These are phyloP conservation scores for Drosophila lacteicornis DNA, from an alignment of 1,140 invertebrate genomes.

Conservation along the genomic window DNA sequence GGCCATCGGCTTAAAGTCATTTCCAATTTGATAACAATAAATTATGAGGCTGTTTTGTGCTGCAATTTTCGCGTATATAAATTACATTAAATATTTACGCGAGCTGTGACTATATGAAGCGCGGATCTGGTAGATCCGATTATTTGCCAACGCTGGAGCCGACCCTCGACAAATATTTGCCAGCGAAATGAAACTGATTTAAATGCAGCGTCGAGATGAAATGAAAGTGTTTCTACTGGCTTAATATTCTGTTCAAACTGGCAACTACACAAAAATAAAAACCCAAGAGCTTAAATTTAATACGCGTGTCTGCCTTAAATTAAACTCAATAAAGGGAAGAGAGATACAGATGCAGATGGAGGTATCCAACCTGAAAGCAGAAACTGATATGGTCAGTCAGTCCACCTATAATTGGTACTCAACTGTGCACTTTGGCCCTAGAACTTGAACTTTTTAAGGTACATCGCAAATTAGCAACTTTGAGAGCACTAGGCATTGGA, in stretches of 20 bases:
- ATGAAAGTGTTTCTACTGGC: not conserved
- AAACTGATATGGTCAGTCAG: too few species aligned
- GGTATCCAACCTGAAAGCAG: not conserved
- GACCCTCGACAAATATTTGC: constrained; percentile 32
- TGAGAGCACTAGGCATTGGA: too few species aligned
- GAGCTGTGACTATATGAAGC: constrained; percentile 1
- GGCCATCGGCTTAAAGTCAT: constrained; percentile 20
- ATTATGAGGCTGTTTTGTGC: constrained; percentile 29
- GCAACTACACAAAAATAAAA: too few species aligned
- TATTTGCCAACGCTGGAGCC: not conserved
- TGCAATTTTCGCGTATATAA: constrained; percentile 21
- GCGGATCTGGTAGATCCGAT: not conserved
- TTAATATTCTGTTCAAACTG: not conserved
- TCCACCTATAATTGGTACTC: constrained; percentile 4
- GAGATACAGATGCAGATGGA: too few species aligned
- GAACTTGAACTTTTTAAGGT: not conserved
- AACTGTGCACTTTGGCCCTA: not conserved
- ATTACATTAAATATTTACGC: constrained; percentile 54
- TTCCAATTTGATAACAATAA: constrained; percentile 40
- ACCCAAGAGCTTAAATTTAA: too few species aligned
- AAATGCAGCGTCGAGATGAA: not conserved
- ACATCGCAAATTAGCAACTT: not conserved
- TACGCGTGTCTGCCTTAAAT: too few species aligned
- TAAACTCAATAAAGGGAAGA: not conserved
- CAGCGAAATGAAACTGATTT: constrained; percentile 24